These are phyloP conservation scores for Tethya wilhelma DNA, from an alignment of 37 sponge, comb jelly and placozoan species.

Conservation along the genomic window DNA sequence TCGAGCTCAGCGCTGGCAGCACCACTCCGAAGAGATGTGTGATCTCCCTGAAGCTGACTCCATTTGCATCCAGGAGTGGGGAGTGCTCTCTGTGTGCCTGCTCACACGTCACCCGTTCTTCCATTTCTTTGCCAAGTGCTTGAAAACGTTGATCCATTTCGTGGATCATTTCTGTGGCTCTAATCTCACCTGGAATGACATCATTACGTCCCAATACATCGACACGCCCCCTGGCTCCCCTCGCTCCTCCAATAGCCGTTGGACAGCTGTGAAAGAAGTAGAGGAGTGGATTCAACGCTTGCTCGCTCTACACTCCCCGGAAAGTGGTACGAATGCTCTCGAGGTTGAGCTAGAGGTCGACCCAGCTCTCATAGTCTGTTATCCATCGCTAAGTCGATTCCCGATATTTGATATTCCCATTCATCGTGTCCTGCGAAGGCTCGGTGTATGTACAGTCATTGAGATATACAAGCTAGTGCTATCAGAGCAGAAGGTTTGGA, in stretches of 20 bases:
- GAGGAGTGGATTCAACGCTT: constrained; percentile 66
- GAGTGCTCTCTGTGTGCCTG: constrained; percentile 68
- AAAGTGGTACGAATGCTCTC: constrained; percentile 15
- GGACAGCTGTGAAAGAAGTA: constrained; percentile 33
- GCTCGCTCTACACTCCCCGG: constrained; percentile 38
- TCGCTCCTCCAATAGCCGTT: background rate
- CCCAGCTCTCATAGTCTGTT: constrained; percentile 54
- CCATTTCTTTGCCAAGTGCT: constrained; percentile 57
- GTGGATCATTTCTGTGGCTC: constrained; percentile 48
- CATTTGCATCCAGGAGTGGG: constrained; percentile 49
- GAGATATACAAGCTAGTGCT: constrained; percentile 68
- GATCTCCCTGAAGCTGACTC: background rate
- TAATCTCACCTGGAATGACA: constrained; percentile 33
- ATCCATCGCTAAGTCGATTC: constrained; percentile 57
- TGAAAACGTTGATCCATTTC: constrained; percentile 46
- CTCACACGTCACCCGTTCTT: constrained; percentile 59
- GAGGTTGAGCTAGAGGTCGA: constrained; percentile 80
- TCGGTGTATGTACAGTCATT: constrained; percentile 54
- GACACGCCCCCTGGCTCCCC: background rate
- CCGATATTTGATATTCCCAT: constrained; percentile 65
- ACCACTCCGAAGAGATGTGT: background rate
- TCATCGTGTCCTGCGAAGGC: constrained; percentile 42
- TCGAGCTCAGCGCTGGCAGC: background rate
- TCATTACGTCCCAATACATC: constrained; percentile 18
- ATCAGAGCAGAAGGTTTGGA: constrained; percentile 82